These are phyloP conservation scores for Himalopsyche tibetana DNA, from an alignment of 2,888 invertebrate species.

Conservation along the genomic window DNA sequence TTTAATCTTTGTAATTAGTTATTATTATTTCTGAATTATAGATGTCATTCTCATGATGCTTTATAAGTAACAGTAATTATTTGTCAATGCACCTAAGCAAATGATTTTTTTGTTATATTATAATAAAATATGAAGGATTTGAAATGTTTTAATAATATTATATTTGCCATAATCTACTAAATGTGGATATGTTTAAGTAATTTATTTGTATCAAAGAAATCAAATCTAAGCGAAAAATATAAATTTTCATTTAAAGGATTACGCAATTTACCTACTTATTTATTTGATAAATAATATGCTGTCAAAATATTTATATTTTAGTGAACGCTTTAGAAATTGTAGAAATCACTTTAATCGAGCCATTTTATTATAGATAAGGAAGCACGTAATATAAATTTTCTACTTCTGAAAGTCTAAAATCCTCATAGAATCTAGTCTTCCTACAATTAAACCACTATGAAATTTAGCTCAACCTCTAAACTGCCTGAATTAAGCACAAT, in stretches of 20 bases:
- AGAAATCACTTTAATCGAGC: neutral
- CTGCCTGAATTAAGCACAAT: neutral
- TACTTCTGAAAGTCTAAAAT: neutral
- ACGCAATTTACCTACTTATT: neutral
- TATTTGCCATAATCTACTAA: slow-evolving; percentile 27
- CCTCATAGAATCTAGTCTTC: slow-evolving; percentile 17
- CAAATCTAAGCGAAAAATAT: neutral
- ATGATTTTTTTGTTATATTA: neutral
- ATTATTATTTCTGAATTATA: too few species aligned
- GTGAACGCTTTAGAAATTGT: neutral
- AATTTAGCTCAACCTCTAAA: neutral
- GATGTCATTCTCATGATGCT: too few species aligned
- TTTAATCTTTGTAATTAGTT: too few species aligned
- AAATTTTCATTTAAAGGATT: neutral
- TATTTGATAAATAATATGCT: neutral
- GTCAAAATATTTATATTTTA: neutral
- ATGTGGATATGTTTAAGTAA: slow-evolving; percentile 15
- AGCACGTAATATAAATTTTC: neutral
- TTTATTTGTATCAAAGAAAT: neutral
- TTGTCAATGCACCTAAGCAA: too few species aligned
- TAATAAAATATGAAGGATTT: too few species aligned
- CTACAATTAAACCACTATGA: neutral
- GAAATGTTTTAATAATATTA: neutral
- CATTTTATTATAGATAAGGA: neutral
- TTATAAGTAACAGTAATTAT: too few species aligned